A percentile compares a stretch with the other conserved stretches of the same genome.
phyloP scores from a whole-genome alignment of 1,140 invertebrate genomes.

The Homalodisca vitripennis region DNA sequence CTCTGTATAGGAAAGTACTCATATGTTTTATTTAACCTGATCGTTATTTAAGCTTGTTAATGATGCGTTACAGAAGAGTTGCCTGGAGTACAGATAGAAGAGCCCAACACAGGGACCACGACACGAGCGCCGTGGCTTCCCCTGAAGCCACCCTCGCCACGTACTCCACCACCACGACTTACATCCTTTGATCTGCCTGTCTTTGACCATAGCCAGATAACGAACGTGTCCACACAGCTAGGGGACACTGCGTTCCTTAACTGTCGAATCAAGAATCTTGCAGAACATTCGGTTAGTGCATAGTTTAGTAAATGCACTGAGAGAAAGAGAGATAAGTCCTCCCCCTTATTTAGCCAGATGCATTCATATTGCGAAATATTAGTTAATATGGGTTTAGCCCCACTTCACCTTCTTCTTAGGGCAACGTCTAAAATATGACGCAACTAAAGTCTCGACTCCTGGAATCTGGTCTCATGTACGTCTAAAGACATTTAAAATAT shows the following conservation, averaged over 20 bases:
- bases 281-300: background rate
- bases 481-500: too few species aligned
- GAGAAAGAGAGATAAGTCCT: too few species aligned
- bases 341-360: too few species aligned
- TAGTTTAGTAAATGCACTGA: background rate
- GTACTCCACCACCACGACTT: background rate
- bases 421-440: too few species aligned
- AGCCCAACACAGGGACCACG: background rate
- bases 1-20: too few species aligned
- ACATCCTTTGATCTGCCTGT: constrained; percentile 12
- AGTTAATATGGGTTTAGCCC: too few species aligned
- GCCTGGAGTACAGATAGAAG: constrained; percentile 7
- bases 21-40: too few species aligned
- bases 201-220: constrained; percentile 2
- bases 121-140: constrained; percentile 10
- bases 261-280: background rate
- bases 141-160: constrained; percentile 2
- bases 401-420: too few species aligned
- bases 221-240: constrained; percentile 19
- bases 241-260: constrained; percentile 16
- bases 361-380: too few species aligned
- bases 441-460: too few species aligned
- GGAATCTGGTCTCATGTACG: too few species aligned
- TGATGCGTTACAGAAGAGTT: constrained; percentile 6
- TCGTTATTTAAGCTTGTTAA: too few species aligned